These are phyloP conservation scores for Abrostola triplasia DNA, from an alignment of 2,888 invertebrate species.

Conservation along the genomic window DNA sequence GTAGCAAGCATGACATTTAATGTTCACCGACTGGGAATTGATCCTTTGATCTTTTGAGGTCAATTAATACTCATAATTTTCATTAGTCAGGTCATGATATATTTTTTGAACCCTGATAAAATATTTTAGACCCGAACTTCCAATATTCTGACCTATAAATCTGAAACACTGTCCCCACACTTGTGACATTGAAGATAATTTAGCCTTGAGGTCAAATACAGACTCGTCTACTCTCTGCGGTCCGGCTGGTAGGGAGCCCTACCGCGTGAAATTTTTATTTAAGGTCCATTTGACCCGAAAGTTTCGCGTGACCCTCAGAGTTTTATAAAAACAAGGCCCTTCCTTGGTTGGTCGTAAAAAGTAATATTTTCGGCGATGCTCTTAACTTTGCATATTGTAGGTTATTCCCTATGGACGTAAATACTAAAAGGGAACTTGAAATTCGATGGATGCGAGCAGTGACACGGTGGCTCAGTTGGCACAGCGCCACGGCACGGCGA, in stretches of 20 bases:
- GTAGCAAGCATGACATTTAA: too few species aligned
- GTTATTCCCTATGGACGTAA: conserved; percentile 12
- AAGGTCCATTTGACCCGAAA: conserved; percentile 42
- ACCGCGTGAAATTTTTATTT: conserved; percentile 31
- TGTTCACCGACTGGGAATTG: too few species aligned
- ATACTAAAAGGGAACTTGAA: too few species aligned
- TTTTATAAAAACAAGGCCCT: conserved; percentile 24
- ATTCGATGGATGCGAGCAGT: too few species aligned
- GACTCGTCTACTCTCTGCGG: conserved; percentile 17
- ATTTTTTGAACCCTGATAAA: too few species aligned
- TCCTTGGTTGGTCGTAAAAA: conserved; percentile 18
- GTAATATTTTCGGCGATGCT: conserved; percentile 8
- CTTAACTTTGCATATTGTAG: conserved; percentile 18
- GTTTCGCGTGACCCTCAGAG: conserved; percentile 26
- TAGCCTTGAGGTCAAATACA: conserved; percentile 10
- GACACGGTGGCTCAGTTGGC: too few species aligned
- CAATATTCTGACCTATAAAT: not conserved
- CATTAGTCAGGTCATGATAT: too few species aligned
- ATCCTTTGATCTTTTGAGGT: too few species aligned
- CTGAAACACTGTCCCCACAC: not conserved
- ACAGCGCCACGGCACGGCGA: too few species aligned
- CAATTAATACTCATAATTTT: too few species aligned
- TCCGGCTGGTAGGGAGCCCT: conserved; percentile 21
- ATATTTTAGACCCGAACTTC: too few species aligned
- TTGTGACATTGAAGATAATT: conserved; percentile 2